These are phyloP conservation scores for Lasioglossum lativentre DNA, from an alignment of 2,888 invertebrate species.

Conservation along the genomic window DNA sequence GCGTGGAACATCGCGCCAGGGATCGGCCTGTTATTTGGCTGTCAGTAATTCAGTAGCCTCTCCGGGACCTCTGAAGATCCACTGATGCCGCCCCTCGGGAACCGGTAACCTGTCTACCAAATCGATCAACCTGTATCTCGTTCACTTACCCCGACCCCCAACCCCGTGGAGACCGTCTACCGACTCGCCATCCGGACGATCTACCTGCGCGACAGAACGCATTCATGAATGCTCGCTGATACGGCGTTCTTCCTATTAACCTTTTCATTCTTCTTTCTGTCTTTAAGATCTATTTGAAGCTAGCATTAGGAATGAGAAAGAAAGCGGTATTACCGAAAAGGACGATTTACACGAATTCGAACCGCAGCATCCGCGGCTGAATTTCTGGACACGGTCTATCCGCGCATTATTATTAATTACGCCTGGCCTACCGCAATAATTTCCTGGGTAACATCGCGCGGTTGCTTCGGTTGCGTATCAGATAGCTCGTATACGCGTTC, in stretches of 20 bases:
- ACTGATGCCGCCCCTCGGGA: slow-evolving; percentile 67
- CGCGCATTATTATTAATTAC: slow-evolving; percentile 1
- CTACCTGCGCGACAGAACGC: slow-evolving; percentile 22
- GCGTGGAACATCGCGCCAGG: slow-evolving; percentile 72
- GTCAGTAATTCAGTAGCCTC: slow-evolving; percentile 79
- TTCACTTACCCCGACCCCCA: slow-evolving; percentile 29
- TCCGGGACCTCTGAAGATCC: slow-evolving; percentile 70
- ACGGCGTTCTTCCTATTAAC: not conserved
- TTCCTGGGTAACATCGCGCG: slow-evolving; percentile 34
- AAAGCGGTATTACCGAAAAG: not conserved
- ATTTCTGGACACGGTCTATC: not conserved
- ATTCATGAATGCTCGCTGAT: not conserved
- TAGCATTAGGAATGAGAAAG: not conserved
- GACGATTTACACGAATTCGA: not conserved
- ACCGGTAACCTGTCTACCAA: slow-evolving; percentile 71
- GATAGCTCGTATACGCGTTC: slow-evolving; percentile 35
- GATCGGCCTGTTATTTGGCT: slow-evolving; percentile 80
- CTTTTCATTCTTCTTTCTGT: too few relatives aligned
- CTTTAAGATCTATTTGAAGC: not conserved
- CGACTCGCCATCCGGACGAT: not conserved
- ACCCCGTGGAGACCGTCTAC: not conserved
- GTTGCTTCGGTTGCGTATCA: slow-evolving; percentile 34
- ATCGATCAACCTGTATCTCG: slow-evolving; percentile 71
- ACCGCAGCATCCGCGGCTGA: not conserved
- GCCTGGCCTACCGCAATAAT: slow-evolving; percentile 16